Conservation (phyloP, 2,797 vertebrate species). For the Hydrolagus colliei region DNA sequence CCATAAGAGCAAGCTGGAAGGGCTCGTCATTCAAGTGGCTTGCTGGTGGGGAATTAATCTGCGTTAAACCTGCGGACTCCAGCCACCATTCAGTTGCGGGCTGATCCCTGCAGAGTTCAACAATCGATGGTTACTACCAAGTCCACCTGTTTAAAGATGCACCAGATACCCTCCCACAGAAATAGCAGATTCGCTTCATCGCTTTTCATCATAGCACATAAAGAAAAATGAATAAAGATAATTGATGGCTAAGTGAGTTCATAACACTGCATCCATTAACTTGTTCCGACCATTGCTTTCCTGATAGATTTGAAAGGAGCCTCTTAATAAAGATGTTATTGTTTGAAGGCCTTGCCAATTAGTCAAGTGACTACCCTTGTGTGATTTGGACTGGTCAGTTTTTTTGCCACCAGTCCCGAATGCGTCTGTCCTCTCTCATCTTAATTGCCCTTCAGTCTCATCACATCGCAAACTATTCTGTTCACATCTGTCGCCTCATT, state of each 20-base stretch:
- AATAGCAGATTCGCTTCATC: neutral
- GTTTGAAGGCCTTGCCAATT: neutral
- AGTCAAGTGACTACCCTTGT: neutral
- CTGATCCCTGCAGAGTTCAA: neutral
- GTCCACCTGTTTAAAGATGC: neutral
- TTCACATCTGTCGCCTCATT: neutral
- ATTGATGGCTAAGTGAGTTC: neutral
- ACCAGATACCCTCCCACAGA: neutral
- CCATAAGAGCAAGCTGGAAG: slow-evolving; percentile 33
- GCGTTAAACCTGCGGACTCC: neutral
- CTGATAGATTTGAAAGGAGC: slow-evolving; percentile 7
- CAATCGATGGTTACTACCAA: neutral
- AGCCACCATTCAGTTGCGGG: neutral
- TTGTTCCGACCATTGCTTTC: slow-evolving; percentile 6
- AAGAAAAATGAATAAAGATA: neutral
- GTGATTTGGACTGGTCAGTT: neutral
- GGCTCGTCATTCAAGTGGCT: neutral
- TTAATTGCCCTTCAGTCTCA: neutral
- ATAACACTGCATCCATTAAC: neutral
- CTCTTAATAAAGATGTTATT: slow-evolving; percentile 17
- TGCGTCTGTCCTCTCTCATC: neutral
- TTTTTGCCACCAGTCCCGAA: too few relatives aligned
- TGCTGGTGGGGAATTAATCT: neutral
- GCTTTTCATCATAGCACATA: neutral
- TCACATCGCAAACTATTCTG: neutral